Evolutionary conservation across 2,113 vertebrate species (phyloP), one percentile per base, ranked within the genome.

Genomic region (Suncus etruscus): DNA sequence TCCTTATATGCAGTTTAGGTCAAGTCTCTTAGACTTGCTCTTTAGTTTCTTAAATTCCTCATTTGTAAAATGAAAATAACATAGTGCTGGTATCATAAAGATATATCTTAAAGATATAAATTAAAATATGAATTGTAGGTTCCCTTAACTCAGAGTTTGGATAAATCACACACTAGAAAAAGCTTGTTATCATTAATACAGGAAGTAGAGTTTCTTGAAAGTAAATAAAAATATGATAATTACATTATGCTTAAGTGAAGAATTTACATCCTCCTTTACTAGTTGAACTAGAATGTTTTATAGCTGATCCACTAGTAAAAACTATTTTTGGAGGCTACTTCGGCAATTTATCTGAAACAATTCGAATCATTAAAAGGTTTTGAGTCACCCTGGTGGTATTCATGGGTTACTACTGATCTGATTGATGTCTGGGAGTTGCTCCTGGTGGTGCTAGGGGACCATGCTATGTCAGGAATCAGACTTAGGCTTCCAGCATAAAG

Each of bases 211-310:
- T 9, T 83, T 84, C 25, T 32, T 77, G 72, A 51, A 93, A 93
- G 77, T 84, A 94, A 84, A 91, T 4, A 81, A 27, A 86, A 91
- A 73, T 61, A 32, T 76, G 20, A 89, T 87, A 18, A 78, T 91
- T 24, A 84, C 24, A 75, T 73, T 22, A 92, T 76, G 39, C 22
- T 48, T 83, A 72, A 93, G 32, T 69, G 47, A 91, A 83, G 78
- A 76, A 50, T 86, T 83, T 85, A 74, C 10, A 66, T 39, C 45
- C 68, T 66, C 69, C 74, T 54, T 70, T 91, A 51, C 27, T 31
- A 87, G 70, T 61, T 73, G 50, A 89, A 80, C 39, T 74, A 85
- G 48, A 45, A 31, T 77, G 86, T 65, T 80, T 91, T 86, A 88
- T 48, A 75, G 58, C 29, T 74, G 20, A 80, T 68, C 88, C 16